Evolutionary conservation across 2,113 vertebrate genomes (phyloP).

Genomic region (Rhombomys opimus): DNA sequence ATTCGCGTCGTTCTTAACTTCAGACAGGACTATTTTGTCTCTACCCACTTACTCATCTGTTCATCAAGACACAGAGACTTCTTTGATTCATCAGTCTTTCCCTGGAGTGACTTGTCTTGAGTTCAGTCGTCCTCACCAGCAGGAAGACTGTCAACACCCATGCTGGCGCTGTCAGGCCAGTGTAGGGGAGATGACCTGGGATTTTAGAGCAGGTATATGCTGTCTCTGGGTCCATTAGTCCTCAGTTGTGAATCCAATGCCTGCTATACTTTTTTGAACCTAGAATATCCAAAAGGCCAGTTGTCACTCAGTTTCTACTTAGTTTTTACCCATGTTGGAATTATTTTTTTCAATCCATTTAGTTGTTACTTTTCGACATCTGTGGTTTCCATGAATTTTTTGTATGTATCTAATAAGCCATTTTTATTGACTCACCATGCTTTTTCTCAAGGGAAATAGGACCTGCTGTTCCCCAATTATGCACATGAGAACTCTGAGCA

Average conservation of each 20-base stretch:
- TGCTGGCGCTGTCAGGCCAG: not conserved
- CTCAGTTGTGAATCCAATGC: not conserved
- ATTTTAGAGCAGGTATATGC: not conserved
- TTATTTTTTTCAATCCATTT: not conserved
- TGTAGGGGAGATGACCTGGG: not conserved
- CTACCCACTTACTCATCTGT: not conserved
- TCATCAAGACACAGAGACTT: not conserved
- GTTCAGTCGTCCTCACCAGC: not conserved
- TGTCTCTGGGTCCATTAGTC: not conserved
- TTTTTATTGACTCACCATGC: not conserved
- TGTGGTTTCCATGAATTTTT: not conserved
- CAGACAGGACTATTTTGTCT: not conserved
- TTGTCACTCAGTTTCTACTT: constrained; percentile 6
- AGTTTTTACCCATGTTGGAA: not conserved
- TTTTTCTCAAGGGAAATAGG: not conserved
- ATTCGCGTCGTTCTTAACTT: constrained; percentile 16
- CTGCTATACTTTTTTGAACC: not conserved
- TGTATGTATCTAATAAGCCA: not conserved
- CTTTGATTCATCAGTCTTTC: not conserved
- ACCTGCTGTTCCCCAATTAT: not conserved
- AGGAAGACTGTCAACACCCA: not conserved
- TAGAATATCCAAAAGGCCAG: not conserved
- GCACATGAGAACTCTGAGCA: not conserved
- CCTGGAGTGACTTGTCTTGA: not conserved
- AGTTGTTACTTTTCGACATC: not conserved